Evolutionary conservation across 1,140 invertebrate species (phyloP).

Genomic region (Nebria ingens): DNA sequence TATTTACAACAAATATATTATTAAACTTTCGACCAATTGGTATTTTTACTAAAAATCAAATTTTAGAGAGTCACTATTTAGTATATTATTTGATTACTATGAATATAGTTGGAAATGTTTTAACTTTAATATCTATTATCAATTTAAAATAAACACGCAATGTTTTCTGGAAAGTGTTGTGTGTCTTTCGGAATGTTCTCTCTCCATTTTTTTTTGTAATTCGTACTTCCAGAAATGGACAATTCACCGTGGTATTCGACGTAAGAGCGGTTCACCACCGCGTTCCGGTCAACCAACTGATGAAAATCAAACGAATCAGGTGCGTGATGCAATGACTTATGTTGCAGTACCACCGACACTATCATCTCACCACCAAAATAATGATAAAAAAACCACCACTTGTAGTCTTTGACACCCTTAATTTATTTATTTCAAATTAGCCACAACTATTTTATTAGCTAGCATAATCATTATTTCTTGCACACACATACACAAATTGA

Average conservation of each 20-base stretch:
- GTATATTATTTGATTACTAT: slow-evolving; percentile 11
- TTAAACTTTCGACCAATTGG: too few species aligned
- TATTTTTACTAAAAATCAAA: too few species aligned
- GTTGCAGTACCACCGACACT: background rate
- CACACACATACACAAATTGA: background rate
- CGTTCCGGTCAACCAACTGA: slow-evolving; percentile 28
- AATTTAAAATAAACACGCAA: too few species aligned
- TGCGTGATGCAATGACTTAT: background rate
- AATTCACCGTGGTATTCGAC: slow-evolving; percentile 62
- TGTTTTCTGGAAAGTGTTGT: too few species aligned
- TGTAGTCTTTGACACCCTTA: too few species aligned
- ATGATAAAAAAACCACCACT: background rate
- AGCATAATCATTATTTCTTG: too few species aligned
- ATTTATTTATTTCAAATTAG: too few species aligned
- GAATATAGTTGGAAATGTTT: background rate
- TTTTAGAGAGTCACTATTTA: too few species aligned
- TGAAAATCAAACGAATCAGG: slow-evolving; percentile 20
- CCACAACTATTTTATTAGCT: too few species aligned
- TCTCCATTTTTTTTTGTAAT: background rate
- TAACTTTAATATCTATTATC: background rate
- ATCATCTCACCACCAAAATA: background rate
- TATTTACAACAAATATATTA: too few species aligned
- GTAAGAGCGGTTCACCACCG: slow-evolving; percentile 55
- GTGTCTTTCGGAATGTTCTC: too few species aligned
- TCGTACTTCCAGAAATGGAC: slow-evolving; percentile 59